Base-by-base conservation (phyloP, 1,140 invertebrate species). In the Brachionus koreanus region DNA sequence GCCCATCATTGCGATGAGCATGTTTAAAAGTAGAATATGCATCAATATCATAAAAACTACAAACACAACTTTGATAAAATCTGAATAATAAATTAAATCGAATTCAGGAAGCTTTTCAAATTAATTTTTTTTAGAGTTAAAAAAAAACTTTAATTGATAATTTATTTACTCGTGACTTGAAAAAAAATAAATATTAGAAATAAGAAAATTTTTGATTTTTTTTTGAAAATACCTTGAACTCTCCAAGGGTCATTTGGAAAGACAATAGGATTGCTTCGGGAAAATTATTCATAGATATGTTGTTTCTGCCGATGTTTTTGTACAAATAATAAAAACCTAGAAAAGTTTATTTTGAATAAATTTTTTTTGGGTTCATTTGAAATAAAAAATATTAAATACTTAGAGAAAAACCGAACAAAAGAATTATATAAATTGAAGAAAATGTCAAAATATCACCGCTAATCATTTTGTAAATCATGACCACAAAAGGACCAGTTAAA, bases 401-500 rank as follows among this genome's bases (percentile, higher is more conserved):
- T 89, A 97, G 94, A 13, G 95, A 95, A 89, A 98, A 98, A 16
- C 94, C 95, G 84, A 96, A 93, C 0, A 98, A 89, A 46, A 98
- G 93, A 84, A 99, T 94, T 83, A 91, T 91, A 87, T 96, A 98
- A 87, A 98, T 98, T 82, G 98, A 96, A 76, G 94, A 94, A 87
- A 98, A 98, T 39, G 95, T 96, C 85, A 97, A 92, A 94, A 98
- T 96, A 89, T 98, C 97, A 25, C 95, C 95, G 0, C 93, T 94
- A 85, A 98, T 95, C 96, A 98, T 98, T 85, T 93, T 94, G 90
- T 96, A 98, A 76, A 98, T 95, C 96, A 98, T 98, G 16, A 96
- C 97, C 67, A 98, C 95, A 89, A 98, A 98, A 0, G 96, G 96
- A 74, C 97, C 97, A 0, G 95, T 98, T 63, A 97, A 87, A 75